A percentile compares a stretch with the other conserved stretches of the same genome.
Evolutionary conservation across 2,888 invertebrate genomes (phyloP).

Genomic region (Cantharis rufa): DNA sequence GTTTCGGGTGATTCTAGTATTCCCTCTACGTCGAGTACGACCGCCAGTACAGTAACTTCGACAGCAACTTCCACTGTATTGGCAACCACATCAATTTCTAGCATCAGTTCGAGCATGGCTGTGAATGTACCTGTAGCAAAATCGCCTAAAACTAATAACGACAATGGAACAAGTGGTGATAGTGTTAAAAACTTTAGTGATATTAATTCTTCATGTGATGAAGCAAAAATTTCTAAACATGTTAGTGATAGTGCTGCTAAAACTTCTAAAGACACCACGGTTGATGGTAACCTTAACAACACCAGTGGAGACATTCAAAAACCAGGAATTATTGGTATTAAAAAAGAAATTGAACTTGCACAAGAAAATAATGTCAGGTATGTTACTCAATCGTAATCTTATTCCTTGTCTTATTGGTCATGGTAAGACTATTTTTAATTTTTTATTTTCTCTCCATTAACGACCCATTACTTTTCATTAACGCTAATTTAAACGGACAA

Average conservation of each 20-base stretch:
- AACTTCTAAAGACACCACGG: slow-evolving; percentile 11
- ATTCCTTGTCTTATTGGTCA: neutral
- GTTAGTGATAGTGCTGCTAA: slow-evolving; percentile 9
- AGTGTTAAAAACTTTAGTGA: slow-evolving; percentile 38
- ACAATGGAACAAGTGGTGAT: slow-evolving; percentile 22
- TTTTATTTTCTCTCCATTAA: neutral
- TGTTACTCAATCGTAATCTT: neutral
- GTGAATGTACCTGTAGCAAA: slow-evolving; percentile 46
- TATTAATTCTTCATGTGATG: slow-evolving; percentile 34
- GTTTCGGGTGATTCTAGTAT: slow-evolving; percentile 23
- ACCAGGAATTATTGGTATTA: slow-evolving; percentile 19
- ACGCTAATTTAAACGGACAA: neutral
- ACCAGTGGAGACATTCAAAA: slow-evolving; percentile 4
- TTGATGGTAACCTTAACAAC: slow-evolving; percentile 17
- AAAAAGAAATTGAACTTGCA: slow-evolving; percentile 18
- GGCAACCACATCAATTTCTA: slow-evolving; percentile 27
- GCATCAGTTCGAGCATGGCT: slow-evolving; percentile 31
- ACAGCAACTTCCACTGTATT: slow-evolving; percentile 42
- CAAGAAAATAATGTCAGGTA: slow-evolving; percentile 29
- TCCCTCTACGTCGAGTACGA: slow-evolving; percentile 28
- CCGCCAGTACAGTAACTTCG: slow-evolving; percentile 21
- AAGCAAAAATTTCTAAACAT: slow-evolving; percentile 5
- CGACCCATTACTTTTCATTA: neutral
- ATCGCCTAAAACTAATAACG: slow-evolving; percentile 20
- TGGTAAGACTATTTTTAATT: neutral